Conservation (phyloP, 2,888 invertebrate species). For the Lasiommata megera region DNA sequence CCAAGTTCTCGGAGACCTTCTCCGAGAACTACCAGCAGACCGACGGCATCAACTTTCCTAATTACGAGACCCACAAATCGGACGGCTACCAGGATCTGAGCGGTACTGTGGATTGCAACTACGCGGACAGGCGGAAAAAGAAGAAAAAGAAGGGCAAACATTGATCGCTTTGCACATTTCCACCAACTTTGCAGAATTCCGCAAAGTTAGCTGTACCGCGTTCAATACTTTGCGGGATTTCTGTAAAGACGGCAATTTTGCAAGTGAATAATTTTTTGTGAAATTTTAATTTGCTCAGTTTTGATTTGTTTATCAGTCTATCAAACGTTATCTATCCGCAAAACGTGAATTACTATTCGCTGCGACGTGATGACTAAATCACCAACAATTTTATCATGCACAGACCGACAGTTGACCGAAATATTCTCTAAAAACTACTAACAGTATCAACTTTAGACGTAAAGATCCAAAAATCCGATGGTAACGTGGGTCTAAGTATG, state of each 20-base stretch:
- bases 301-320: too few relatives aligned
- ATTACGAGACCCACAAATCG: conserved; percentile 50
- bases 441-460: too few relatives aligned
- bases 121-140: conserved; percentile 49
- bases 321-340: too few relatives aligned
- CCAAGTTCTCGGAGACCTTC: conserved; percentile 62
- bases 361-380: too few relatives aligned
- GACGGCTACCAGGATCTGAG: conserved; percentile 71
- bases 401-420: too few relatives aligned
- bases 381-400: too few relatives aligned
- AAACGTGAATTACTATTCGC: too few relatives aligned
- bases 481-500: too few relatives aligned
- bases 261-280: not conserved
- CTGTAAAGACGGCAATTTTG: not conserved
- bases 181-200: not conserved
- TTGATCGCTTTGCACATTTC: conserved; percentile 1
- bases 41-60: conserved; percentile 59
- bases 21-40: conserved; percentile 66
- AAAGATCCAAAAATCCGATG: too few relatives aligned
- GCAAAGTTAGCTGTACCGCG: not conserved
- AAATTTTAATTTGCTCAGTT: too few relatives aligned
- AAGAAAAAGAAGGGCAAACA: conserved; percentile 51
- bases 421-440: too few relatives aligned
- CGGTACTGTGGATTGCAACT: conserved; percentile 55
- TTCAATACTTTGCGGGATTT: not conserved